phyloP scores from a whole-genome alignment of 2,113 vertebrate genomes.

The Phrynosoma platyrhinos region DNA sequence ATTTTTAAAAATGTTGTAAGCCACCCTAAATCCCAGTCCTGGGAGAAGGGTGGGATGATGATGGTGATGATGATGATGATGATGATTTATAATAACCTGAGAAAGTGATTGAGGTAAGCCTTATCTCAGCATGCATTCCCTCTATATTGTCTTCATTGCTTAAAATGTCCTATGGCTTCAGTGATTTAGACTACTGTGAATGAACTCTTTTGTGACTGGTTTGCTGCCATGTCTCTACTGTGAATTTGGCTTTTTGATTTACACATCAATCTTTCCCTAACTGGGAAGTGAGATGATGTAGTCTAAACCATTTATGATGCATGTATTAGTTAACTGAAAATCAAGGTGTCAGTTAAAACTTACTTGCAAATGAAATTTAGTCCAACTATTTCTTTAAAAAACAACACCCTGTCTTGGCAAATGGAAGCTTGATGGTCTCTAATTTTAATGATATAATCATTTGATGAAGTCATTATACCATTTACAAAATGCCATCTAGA shows the following conservation, averaged over 20 bases:
- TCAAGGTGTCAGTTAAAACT: background rate
- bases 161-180: background rate
- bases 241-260: slow-evolving; percentile 27
- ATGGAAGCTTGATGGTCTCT: background rate
- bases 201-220: background rate
- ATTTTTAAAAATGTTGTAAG: no score
- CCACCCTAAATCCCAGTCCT: no score
- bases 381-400: slow-evolving; percentile 1
- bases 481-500: background rate
- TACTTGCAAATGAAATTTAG: background rate
- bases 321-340: background rate
- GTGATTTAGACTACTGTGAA: background rate
- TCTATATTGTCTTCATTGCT: background rate
- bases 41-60: no score
- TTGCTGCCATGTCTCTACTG: background rate
- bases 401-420: slow-evolving; percentile 26
- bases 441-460: background rate
- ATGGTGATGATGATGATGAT: no score
- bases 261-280: slow-evolving; percentile 25
- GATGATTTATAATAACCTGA: background rate
- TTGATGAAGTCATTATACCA: slow-evolving; percentile 39
- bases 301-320: background rate
- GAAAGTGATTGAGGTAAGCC: background rate
- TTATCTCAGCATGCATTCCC: background rate
- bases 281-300: background rate